Evolutionary conservation across 2,113 vertebrate species (phyloP), one percentile per base, ranked within the genome.

Genomic region (Protomyctophum bolini): DNA sequence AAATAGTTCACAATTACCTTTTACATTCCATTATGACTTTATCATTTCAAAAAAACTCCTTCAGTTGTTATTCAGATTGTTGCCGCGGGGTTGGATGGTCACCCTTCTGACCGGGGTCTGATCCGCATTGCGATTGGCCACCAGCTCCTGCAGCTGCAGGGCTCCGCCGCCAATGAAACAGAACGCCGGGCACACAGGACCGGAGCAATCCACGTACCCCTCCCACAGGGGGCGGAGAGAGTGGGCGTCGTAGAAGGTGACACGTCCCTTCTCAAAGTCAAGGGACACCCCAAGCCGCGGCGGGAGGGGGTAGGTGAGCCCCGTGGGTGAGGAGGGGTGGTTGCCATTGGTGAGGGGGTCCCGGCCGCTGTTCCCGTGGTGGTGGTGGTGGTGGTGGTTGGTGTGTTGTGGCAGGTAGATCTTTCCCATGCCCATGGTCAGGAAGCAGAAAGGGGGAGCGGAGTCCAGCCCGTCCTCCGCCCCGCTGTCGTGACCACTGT

Each of bases 361-460:
- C 21, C 90, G 80, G 54, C 10, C 63, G 1, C 11, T 63, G 69
- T 65, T 81, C 10, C 65, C 69, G 62, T 88, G 83, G 29, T 85
- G 91, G 83, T 92, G 79, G 79, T 86, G 0, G 80, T 59, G 75
- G 84, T 0, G 0, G 90, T 80, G 71, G 67, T 88, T 49, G 86
- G 51, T 83, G 75, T 91, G 94, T 58, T 83, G 90, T 58, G 94
- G 90, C 80, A 95, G 15, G 91, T 94, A 93, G 84, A 99, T 96
- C 86, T 98, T 98, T 55, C 97, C 97, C 97, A 98, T 99, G 74
- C 97, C 97, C 2, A 99, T 96, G 66, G 97, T 98, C 63, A 99
- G 94, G 92, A 99, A 99, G 72, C 95, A 95, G 12, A 97, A 99
- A 1, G 97, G 94, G 0, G 97, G 97, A 0, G 91, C 92, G 0